Base-by-base conservation (phyloP, 2,113 vertebrate genomes). In the Nesogale talazaci region DNA sequence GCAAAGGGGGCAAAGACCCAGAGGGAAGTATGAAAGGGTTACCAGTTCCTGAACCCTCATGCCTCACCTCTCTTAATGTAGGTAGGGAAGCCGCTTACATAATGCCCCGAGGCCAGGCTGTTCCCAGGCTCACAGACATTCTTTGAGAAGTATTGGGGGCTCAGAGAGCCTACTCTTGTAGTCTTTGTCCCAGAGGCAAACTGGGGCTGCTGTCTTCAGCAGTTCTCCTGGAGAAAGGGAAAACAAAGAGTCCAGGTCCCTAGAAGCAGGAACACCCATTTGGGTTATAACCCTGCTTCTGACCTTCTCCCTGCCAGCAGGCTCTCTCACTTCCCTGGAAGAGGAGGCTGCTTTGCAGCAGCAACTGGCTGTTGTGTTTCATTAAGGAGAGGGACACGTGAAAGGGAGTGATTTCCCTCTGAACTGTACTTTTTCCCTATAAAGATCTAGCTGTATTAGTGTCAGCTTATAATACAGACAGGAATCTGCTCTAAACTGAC, bases 361-460 rank as follows among this genome's bases (percentile, higher is more conserved):
- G 67, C 23, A n/a, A 76, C 76, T 94, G 76, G 29, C 70, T 94
- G 88, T 91, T 94, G 86, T 56, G 92, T 96, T 90, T 82, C 85
- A 52, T 77, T 87, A 63, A 94, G 81, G 67, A 25, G 36, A 38
- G 40, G 52, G 52, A 31, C 4, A 1, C 3, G 3, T 42, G 59
- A 46, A 57, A 89, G 83, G 38, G 52, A 81, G 34, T 87, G 38
- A 36, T 78, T 52, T 90, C 88, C 89, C 74, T 46, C 36, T 88
- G 46, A 89, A 82, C 27, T 0, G 7, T 67, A 6, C 56, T 52
- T 74, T 80, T 74, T 83, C 69, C 86, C 46, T 52, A 52, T 56
- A n/a, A 65, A 94, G 59, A 72, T 94, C 85, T 85, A 20, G 69
- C 84, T 92, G 89, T 42, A 27, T 89, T 83, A 75, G 84, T 87